A percentile compares a stretch with the other conserved stretches of the same genome.
phyloP scores from a whole-genome alignment of 2,888 invertebrate species.

The Thyatira batis region DNA sequence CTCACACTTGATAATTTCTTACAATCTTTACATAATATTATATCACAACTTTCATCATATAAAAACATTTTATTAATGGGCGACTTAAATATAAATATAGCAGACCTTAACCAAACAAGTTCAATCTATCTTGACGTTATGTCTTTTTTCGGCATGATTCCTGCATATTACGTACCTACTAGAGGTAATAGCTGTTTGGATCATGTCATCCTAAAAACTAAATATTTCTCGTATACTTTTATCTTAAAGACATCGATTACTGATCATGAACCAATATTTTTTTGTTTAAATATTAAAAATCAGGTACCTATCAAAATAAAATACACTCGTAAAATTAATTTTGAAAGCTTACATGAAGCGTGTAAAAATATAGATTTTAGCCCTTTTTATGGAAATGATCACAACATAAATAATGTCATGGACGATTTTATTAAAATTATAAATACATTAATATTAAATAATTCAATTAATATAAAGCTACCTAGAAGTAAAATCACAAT shows the following conservation, averaged over 20 bases:
- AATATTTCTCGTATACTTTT: background rate
- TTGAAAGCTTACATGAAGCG: background rate
- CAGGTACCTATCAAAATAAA: background rate
- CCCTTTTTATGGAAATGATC: background rate
- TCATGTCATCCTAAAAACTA: constrained; percentile 9
- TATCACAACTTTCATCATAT: background rate
- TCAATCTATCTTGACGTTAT: constrained; percentile 1
- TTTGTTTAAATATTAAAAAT: background rate
- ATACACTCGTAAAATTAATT: background rate
- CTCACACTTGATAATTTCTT: background rate
- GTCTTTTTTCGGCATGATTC: constrained; percentile 4
- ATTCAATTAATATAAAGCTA: constrained; percentile 1
- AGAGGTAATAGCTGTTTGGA: constrained; percentile 7
- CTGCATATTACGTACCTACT: constrained; percentile 4
- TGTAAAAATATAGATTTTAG: background rate
- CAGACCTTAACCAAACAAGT: background rate
- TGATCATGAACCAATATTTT: background rate
- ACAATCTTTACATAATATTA: background rate
- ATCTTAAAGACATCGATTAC: background rate
- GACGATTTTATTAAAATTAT: constrained; percentile 1
- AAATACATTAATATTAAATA: background rate
- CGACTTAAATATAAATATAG: constrained; percentile 13
- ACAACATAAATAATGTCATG: background rate
- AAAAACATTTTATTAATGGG: constrained; percentile 10
- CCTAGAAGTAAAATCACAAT: constrained; percentile 9